Evolutionary conservation across 2,113 vertebrate genomes (phyloP).

Genomic region (Chascanopsetta lugubris): DNA sequence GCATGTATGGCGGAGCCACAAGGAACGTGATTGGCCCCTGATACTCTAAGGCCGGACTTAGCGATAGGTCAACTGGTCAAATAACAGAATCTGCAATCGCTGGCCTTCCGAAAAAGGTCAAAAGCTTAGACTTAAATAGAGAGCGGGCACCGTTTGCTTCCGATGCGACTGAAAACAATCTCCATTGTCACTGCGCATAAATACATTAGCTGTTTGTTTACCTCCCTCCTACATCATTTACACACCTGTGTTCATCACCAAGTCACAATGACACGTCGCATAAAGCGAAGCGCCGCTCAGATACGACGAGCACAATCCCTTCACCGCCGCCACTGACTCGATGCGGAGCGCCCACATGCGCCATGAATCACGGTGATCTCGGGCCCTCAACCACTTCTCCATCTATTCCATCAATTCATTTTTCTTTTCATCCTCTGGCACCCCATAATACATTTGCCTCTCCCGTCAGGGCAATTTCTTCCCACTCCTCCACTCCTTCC

Average conservation of each 20-base stretch:
- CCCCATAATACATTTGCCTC: slow-evolving; percentile 49
- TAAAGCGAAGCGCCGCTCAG: neutral
- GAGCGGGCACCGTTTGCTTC: too few species aligned
- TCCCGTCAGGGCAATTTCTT: slow-evolving; percentile 46
- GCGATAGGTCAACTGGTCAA: too few species aligned
- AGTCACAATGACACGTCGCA: neutral
- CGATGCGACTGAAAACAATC: too few species aligned
- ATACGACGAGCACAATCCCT: slow-evolving; percentile 22
- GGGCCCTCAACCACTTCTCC: slow-evolving; percentile 51
- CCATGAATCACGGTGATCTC: slow-evolving; percentile 63
- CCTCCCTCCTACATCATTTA: too few species aligned
- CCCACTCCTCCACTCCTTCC: slow-evolving; percentile 45
- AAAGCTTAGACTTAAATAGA: too few species aligned
- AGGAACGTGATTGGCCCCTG: too few species aligned
- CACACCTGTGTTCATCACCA: neutral
- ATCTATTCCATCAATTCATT: slow-evolving; percentile 61
- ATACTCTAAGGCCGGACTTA: too few species aligned
- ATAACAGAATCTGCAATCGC: neutral
- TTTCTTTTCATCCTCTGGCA: slow-evolving; percentile 35
- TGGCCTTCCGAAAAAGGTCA: neutral
- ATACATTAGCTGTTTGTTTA: neutral
- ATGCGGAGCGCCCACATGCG: slow-evolving; percentile 49
- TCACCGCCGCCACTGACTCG: slow-evolving; percentile 42
- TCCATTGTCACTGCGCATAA: too few species aligned
- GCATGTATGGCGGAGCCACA: too few species aligned